phyloP scores from a whole-genome alignment of 2,888 invertebrate species.

The Epirrita christyi region DNA sequence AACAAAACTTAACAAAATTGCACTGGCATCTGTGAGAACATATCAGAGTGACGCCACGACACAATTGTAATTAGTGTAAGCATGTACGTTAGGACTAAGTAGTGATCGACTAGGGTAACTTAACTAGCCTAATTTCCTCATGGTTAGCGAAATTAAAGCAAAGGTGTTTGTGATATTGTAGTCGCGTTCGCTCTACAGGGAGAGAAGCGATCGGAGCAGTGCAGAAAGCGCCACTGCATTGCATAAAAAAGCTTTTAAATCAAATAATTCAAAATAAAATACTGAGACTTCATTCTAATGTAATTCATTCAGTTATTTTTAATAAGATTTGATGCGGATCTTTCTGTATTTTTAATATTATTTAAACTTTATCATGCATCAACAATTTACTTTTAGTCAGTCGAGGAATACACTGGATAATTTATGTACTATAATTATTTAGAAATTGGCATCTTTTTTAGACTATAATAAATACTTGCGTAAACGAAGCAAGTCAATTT shows the following conservation, averaged over 20 bases:
- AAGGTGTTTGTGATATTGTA: too few relatives aligned
- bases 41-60: slow-evolving; percentile 41
- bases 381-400: slow-evolving; percentile 37
- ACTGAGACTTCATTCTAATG: slow-evolving; percentile 18
- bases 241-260: slow-evolving; percentile 4
- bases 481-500: slow-evolving; percentile 21
- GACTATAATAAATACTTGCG: slow-evolving; percentile 22
- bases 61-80: slow-evolving; percentile 7
- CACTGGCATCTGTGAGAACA: slow-evolving; percentile 40
- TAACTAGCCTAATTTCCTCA: slow-evolving; percentile 23
- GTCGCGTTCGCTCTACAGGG: neutral
- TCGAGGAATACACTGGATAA: slow-evolving; percentile 28
- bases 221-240: slow-evolving; percentile 7
- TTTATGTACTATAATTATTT: slow-evolving; percentile 10
- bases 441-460: slow-evolving; percentile 25
- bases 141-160: slow-evolving; percentile 6
- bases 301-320: slow-evolving; percentile 20
- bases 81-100: slow-evolving; percentile 16
- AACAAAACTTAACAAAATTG: slow-evolving; percentile 31
- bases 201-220: neutral
- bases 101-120: slow-evolving; percentile 29
- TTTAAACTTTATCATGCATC: slow-evolving; percentile 30
- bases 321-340: slow-evolving; percentile 5
- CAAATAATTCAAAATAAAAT: slow-evolving; percentile 16
- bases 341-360: slow-evolving; percentile 14